Evolutionary conservation across 2,113 vertebrate genomes (phyloP), one percentile per base, ranked within the genome.

Genomic region (Tyrannus savana): DNA sequence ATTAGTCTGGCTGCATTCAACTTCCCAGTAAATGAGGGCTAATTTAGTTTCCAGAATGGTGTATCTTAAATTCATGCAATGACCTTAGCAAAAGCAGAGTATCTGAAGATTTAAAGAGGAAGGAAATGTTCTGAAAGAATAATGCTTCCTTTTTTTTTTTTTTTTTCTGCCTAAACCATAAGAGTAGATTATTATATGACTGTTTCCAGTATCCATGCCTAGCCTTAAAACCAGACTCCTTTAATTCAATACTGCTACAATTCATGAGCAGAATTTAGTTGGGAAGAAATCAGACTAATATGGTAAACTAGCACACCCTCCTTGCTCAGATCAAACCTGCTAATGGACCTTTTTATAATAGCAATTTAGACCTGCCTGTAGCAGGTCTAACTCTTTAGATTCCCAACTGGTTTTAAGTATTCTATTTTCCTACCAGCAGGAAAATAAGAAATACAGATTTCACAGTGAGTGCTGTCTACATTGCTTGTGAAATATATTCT

Each of bases 21-120:
- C 97, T 98, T 97, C 97, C 95, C 96, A 96, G 96, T 95, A 98
- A 98, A 98, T 97, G 97, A 97, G 95, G 96, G 95, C 97, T 98
- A 97, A 98, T 98, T 98, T 98, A 95, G 97, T 98, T 97, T 98
- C 97, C 97, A 97, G 97, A 97, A 97, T 96, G 95, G 96, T 93
- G 86, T 96, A 85, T 97, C 97, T 97, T 97, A 97, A 97, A 97
- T 97, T 97, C 97, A 94, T 96, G 94, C 97, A 95, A 95, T 96
- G 97, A 97, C 97, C 98, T 98, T 94, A 93, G 91, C 92, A 92
- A 91, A 93, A 96, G 82, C 89, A 81, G 95, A 92, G 81, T 71
- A 92, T 96, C 96, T 95, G 67, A 96, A 91, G 95, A 95, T 83
- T 93, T 96, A 96, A 94, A 95, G 94, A 90, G 94, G 90, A 96